phyloP scores from a whole-genome alignment of 2,797 vertebrate species.

The Philypnodon macrostomus region DNA sequence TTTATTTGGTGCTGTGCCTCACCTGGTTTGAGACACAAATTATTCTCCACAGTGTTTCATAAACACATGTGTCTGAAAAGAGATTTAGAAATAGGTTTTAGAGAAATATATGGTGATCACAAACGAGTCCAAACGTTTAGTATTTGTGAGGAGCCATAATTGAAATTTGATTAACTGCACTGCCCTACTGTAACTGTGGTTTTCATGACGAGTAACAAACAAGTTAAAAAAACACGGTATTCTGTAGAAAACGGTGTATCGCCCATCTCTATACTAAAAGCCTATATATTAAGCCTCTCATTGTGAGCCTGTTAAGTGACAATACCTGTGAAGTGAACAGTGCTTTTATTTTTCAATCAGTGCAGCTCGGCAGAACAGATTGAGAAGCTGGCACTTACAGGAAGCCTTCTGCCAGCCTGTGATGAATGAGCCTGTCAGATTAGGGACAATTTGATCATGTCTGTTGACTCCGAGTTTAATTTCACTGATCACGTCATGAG shows the following conservation, averaged over 20 bases:
- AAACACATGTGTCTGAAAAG: conserved; percentile 27
- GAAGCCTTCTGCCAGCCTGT: conserved; percentile 53
- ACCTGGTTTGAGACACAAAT: conserved; percentile 58
- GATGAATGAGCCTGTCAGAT: conserved; percentile 78
- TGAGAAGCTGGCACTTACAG: conserved; percentile 48
- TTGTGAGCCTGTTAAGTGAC: not conserved
- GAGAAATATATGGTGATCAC: no score
- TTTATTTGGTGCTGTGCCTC: conserved; percentile 72
- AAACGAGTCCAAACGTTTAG: no score
- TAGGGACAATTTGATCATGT: conserved; percentile 74
- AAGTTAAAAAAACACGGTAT: no score
- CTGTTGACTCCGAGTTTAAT: conserved; percentile 70
- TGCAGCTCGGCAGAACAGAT: conserved; percentile 56
- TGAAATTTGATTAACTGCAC: no score
- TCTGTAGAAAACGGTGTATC: no score
- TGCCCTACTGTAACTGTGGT: no score
- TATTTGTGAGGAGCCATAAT: no score
- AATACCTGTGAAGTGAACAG: conserved; percentile 26
- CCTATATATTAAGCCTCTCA: conserved; percentile 3
- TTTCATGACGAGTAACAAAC: no score
- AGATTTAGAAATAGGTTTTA: no score
- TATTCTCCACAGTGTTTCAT: conserved; percentile 43
- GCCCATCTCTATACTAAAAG: conserved; percentile 28
- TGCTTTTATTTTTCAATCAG: conserved; percentile 50
- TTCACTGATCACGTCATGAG: conserved; percentile 66